Evolutionary conservation across 2,113 vertebrate species (phyloP).

Genomic region (Oncorhynchus mykiss): DNA sequence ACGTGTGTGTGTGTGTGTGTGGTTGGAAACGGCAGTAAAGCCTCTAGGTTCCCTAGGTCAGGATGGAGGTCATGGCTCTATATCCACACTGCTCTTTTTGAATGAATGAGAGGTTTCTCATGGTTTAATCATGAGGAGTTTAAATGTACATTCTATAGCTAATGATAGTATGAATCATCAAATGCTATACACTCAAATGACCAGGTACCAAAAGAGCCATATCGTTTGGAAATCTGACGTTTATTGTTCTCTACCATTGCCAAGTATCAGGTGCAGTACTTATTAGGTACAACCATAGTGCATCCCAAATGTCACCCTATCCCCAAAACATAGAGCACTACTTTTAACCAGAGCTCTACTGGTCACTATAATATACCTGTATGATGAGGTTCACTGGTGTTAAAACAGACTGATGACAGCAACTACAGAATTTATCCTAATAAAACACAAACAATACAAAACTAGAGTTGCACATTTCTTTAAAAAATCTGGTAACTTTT

Average conservation of each 20-base stretch:
- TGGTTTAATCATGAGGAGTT: too few relatives aligned
- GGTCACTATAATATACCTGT: background rate
- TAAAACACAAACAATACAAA: conserved; percentile 62
- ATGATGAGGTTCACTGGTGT: too few relatives aligned
- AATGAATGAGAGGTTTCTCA: too few relatives aligned
- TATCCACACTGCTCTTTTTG: background rate
- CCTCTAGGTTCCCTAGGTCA: conserved; percentile 25
- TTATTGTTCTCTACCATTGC: conserved; percentile 66
- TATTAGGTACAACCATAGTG: background rate
- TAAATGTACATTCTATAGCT: too few relatives aligned
- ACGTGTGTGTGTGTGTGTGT: background rate
- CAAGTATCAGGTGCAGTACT: conserved; percentile 45
- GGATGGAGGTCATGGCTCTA: conserved; percentile 2
- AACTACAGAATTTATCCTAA: conserved; percentile 47
- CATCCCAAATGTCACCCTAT: too few relatives aligned
- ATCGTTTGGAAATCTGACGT: conserved; percentile 58
- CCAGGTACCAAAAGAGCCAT: conserved; percentile 51
- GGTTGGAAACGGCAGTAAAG: conserved; percentile 50
- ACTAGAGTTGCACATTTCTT: too few relatives aligned
- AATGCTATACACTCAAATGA: conserved; percentile 52
- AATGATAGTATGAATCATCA: background rate
- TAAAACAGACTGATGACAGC: conserved; percentile 38
- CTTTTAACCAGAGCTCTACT: too few relatives aligned
- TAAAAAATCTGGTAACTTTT: too few relatives aligned
- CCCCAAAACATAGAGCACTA: too few relatives aligned